A percentile compares a stretch with the other conserved stretches of the same genome.
phyloP scores from a whole-genome alignment of 92 coral and sea anemone genomes.

The Metridium senile region DNA sequence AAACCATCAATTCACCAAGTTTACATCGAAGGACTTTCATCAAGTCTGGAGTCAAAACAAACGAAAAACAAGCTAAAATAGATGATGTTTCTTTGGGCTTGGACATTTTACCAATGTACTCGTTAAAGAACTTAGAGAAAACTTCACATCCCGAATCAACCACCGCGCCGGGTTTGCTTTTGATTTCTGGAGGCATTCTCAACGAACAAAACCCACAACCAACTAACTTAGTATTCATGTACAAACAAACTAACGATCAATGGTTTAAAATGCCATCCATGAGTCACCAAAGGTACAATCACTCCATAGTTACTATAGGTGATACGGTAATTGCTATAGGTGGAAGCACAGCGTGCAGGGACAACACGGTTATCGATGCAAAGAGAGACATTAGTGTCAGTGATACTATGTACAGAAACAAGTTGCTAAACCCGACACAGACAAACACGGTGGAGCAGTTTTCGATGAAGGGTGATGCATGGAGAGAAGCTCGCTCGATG shows the following conservation, averaged over 20 bases:
- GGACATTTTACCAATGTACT: too few relatives aligned
- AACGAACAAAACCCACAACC: slow-evolving; percentile 12
- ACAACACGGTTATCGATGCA: background rate
- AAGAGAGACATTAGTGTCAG: background rate
- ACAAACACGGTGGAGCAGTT: slow-evolving; percentile 48
- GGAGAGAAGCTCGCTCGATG: slow-evolving; percentile 47
- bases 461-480: slow-evolving; percentile 16
- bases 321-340: slow-evolving; percentile 20
- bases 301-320: slow-evolving; percentile 6
- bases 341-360: background rate
- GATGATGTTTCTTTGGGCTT: too few relatives aligned
- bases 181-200: slow-evolving; percentile 21
- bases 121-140: too few relatives aligned
- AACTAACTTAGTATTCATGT: slow-evolving; percentile 10
- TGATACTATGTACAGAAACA: slow-evolving; percentile 1
- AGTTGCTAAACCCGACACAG: slow-evolving; percentile 8
- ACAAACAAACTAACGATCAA: background rate
- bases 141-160: background rate
- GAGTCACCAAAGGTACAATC: slow-evolving; percentile 29
- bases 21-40: too few relatives aligned
- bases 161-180: background rate
- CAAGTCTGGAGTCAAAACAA: too few relatives aligned
- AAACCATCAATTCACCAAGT: too few relatives aligned
- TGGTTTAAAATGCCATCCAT: slow-evolving; percentile 28
- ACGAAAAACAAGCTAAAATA: too few relatives aligned